Evolutionary conservation across 2,888 invertebrate genomes (phyloP).

Genomic region (Lydus trimaculatus): DNA sequence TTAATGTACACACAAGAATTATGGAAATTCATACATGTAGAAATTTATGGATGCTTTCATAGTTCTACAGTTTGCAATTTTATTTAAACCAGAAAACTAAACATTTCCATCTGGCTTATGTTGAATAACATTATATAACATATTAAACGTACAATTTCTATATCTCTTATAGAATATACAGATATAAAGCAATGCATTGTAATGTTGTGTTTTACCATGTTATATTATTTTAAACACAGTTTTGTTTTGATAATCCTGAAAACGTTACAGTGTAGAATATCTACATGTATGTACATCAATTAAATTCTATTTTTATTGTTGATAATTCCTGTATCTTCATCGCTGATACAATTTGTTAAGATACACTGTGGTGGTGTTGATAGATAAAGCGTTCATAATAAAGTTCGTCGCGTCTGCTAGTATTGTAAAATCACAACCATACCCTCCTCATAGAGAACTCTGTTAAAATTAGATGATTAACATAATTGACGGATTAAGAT

Average conservation of each 20-base stretch:
- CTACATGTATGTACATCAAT: neutral
- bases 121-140: neutral
- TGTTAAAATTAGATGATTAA: conserved; percentile 4
- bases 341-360: neutral
- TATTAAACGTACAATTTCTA: neutral
- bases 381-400: neutral
- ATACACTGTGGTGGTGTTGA: neutral
- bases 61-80: neutral
- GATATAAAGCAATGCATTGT: neutral
- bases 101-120: neutral
- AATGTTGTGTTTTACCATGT: neutral
- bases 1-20: too few relatives aligned
- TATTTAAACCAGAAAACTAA: neutral
- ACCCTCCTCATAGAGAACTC: neutral
- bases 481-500: conserved; percentile 33
- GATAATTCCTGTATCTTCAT: neutral
- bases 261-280: neutral
- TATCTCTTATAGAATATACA: neutral
- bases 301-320: neutral
- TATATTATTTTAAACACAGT: neutral
- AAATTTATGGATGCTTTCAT: too few relatives aligned
- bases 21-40: too few relatives aligned
- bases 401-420: neutral
- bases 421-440: neutral
- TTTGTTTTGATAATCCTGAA: neutral